phyloP scores from a whole-genome alignment of 2,797 vertebrate species.

The Pangasius djambal region DNA sequence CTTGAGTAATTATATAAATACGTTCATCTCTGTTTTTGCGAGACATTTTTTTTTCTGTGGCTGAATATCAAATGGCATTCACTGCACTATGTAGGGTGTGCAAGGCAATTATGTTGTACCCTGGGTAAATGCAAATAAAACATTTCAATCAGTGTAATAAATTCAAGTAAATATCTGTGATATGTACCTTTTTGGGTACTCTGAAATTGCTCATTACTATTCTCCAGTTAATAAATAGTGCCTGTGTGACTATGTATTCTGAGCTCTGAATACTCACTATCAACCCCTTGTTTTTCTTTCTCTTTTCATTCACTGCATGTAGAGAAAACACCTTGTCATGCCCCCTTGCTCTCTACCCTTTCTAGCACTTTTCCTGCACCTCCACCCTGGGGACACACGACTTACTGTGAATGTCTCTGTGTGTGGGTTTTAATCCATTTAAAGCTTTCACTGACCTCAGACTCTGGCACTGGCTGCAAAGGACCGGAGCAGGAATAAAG shows the following conservation, averaged over 20 bases:
- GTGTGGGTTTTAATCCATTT: constrained; percentile 53
- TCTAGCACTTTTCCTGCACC: constrained; percentile 6
- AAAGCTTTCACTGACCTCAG: constrained; percentile 56
- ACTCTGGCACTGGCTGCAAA: constrained; percentile 48
- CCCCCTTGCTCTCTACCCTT: not conserved
- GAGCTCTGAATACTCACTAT: not conserved
- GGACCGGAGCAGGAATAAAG: constrained; percentile 42
- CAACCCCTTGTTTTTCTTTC: not conserved
- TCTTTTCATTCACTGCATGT: constrained; percentile 34
- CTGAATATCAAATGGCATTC: not conserved
- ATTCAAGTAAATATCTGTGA: not conserved
- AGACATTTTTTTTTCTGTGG: not conserved
- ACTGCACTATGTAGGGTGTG: no score
- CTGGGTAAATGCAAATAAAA: not conserved
- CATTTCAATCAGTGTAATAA: not conserved
- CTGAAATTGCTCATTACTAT: not conserved
- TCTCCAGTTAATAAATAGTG: not conserved
- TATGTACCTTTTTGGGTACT: not conserved
- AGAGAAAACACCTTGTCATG: not conserved
- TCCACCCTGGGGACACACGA: not conserved
- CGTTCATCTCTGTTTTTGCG: not conserved
- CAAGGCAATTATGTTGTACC: not conserved
- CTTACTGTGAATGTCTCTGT: not conserved
- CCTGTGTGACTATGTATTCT: not conserved
- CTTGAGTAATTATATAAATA: not conserved